Base-by-base conservation (phyloP, 2,888 invertebrate genomes). In the Mayetiola destructor region DNA sequence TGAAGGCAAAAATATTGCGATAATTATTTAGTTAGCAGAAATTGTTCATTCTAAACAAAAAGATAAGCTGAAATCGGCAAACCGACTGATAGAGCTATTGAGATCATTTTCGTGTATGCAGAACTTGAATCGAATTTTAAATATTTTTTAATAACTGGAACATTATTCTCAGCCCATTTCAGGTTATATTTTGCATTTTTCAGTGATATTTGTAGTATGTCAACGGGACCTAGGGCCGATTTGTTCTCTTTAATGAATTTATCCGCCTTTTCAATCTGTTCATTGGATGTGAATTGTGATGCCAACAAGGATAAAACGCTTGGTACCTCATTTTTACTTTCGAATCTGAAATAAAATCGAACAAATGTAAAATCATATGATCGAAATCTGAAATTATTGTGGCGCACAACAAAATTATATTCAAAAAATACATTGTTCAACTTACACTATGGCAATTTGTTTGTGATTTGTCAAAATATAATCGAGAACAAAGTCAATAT, bases 281-380 rank as follows among this genome's bases (percentile, higher is more conserved):
- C 60, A 1, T 62, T 12, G 9, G 65, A 66, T 2, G 71, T 71
- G 57, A 71, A 72, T 23, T 68, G 66, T 0, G 65, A 58, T 4
- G 70, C 67, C 57, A 72, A 65, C 54, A 63, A 64, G 20, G 69
- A 67, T 58, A 73, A 66, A 2, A 68, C 64, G 1, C 64, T 61
- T 8, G 68, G 71, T 10, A 60, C 30, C 14, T 53, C 20, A 5
- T 30, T 40, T 14, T 55, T 29, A 3, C 57, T 48, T 16, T 37
- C 39, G 20, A 57, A 58, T 27, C 52, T 56, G 10, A 14, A 16
- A 10, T 5, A 39, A 42, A 10, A 42, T 21, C 2, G 6, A n/a
- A 57, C 35, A 20, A 12, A 37, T n/a, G 18, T 27, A 39, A 32
- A 23, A 48, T 58, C n/a, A n/a, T 54, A 40, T 37, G 4, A 37